Percentiles rank a stretch among this genome's conserved stretches.
These are phyloP conservation scores for Acanthisitta chloris DNA, from an alignment of 2,113 vertebrate genomes.

Conservation along the genomic window DNA sequence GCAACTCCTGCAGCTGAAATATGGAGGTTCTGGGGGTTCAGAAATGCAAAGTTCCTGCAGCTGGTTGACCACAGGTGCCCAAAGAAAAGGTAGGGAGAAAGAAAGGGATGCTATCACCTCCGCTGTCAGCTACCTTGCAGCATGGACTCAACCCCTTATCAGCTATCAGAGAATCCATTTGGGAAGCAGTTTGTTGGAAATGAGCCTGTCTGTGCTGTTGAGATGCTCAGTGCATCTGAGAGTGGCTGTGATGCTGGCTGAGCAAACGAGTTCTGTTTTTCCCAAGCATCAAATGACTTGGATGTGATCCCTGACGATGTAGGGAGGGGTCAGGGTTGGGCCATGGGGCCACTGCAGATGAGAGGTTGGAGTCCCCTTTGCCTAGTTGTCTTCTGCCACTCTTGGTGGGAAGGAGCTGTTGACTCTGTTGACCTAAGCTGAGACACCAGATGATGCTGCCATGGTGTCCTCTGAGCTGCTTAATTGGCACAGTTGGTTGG, in stretches of 20 bases:
- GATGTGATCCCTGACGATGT: background rate
- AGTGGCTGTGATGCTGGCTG: background rate
- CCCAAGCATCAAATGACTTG: accelerated
- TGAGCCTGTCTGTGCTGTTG: background rate
- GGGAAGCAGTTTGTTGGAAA: background rate
- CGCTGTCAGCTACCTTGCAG: accelerated
- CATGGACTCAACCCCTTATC: background rate
- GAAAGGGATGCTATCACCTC: background rate
- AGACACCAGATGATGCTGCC: background rate
- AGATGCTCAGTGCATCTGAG: background rate
- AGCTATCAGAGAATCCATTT: background rate
- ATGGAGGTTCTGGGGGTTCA: background rate
- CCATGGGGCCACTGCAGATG: accelerated
- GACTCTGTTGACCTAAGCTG: background rate
- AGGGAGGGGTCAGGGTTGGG: background rate
- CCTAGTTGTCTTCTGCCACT: background rate
- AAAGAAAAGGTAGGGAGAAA: background rate
- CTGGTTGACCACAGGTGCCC: background rate
- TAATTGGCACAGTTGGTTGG: accelerated
- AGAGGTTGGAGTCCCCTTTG: background rate
- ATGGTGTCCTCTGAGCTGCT: background rate
- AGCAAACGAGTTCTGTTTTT: background rate
- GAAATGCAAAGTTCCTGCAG: background rate
- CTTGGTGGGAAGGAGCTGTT: background rate
- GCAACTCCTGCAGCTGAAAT: accelerated